A percentile compares a stretch with the other conserved stretches of the same genome.
phyloP scores from a whole-genome alignment of 2,113 vertebrate species.

The Erpornis zantholeuca region DNA sequence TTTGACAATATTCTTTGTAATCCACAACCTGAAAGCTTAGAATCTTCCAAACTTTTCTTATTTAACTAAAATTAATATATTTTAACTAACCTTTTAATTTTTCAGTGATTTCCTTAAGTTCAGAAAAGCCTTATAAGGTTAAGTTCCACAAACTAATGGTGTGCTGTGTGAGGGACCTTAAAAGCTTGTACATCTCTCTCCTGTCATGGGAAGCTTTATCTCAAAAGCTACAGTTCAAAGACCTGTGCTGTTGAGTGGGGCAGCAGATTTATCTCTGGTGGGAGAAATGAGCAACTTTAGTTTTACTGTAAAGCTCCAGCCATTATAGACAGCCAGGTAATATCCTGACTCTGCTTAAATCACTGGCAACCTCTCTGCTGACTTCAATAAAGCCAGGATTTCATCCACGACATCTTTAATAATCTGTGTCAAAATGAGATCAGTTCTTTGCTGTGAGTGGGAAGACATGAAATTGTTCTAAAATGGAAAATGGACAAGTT shows the following conservation, averaged over 20 bases:
- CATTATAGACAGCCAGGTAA: not conserved
- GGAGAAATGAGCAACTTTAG: not conserved
- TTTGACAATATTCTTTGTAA: not conserved
- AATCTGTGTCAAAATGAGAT: slow-evolving; percentile 44
- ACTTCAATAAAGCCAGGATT: slow-evolving; percentile 10
- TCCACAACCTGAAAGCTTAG: not conserved
- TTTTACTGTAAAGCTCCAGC: slow-evolving; percentile 7
- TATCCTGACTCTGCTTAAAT: slow-evolving; percentile 24
- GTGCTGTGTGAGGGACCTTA: not conserved
- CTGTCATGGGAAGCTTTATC: not conserved
- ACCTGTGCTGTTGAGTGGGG: not conserved
- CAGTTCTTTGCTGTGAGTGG: slow-evolving; percentile 1
- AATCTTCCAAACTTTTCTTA: not conserved
- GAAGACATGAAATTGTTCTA: not conserved
- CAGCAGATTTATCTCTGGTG: not conserved
- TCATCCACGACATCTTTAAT: slow-evolving; percentile 34
- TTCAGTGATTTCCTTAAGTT: not conserved
- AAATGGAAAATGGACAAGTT: slow-evolving; percentile 41
- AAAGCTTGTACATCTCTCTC: not conserved
- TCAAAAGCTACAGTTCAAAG: not conserved
- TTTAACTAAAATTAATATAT: not conserved
- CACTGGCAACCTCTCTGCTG: slow-evolving; percentile 3
- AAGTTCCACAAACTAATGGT: not conserved
- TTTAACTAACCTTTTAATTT: not conserved
- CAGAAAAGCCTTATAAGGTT: not conserved